These are phyloP conservation scores for Argyrosomus japonicus DNA, from an alignment of 2,113 vertebrate genomes.

Conservation along the genomic window DNA sequence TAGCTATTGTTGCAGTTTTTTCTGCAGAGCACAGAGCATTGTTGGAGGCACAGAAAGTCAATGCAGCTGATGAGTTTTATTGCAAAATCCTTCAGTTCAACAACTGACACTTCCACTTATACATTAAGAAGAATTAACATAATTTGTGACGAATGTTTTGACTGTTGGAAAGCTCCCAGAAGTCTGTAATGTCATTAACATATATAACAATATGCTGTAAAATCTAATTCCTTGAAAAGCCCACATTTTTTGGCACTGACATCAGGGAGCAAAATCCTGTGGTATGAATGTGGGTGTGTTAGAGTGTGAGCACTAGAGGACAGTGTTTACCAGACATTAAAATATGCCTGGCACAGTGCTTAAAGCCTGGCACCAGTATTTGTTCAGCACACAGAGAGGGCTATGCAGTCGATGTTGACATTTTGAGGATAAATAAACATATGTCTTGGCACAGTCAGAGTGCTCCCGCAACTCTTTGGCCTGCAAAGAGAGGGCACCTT, in stretches of 20 bases:
- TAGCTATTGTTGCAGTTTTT: conserved; percentile 23
- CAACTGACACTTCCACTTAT: neutral
- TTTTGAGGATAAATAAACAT: conserved; percentile 60
- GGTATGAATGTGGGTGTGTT: neutral
- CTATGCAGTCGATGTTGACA: conserved; percentile 61
- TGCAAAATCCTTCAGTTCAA: neutral
- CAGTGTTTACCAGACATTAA: conserved; percentile 68
- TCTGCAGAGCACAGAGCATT: neutral
- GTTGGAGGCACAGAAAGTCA: neutral
- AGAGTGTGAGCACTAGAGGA: conserved; percentile 70
- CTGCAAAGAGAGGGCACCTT: conserved; percentile 40
- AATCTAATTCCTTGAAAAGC: neutral
- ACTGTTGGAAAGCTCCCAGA: neutral
- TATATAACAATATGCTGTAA: conserved; percentile 1
- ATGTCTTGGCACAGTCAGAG: conserved; percentile 36
- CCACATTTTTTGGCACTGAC: neutral
- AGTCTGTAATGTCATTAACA: neutral
- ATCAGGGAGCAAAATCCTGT: neutral
- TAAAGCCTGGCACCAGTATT: conserved; percentile 46
- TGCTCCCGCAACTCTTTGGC: conserved; percentile 3
- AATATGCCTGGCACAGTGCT: conserved; percentile 41
- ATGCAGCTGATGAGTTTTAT: neutral
- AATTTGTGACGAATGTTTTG: neutral
- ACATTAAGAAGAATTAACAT: neutral
- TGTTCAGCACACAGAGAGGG: conserved; percentile 58